A percentile compares a stretch with the other conserved stretches of the same genome.
phyloP scores from a whole-genome alignment of 1,140 invertebrate genomes.

The Drosophila funebris region DNA sequence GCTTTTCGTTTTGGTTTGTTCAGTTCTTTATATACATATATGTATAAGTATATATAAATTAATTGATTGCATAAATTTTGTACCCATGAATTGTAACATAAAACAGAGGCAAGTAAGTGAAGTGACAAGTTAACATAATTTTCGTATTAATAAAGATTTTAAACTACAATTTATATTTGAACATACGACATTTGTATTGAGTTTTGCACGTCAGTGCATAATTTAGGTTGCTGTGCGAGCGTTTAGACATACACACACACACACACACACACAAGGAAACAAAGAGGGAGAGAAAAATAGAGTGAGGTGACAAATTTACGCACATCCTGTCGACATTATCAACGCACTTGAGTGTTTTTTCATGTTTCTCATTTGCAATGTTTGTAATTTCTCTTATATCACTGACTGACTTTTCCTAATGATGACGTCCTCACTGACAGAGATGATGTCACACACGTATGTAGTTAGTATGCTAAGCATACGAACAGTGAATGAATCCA shows the following conservation, averaged over 20 bases:
- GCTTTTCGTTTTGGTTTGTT: not conserved
- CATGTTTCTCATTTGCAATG: conserved; percentile 52
- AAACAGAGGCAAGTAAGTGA: not conserved
- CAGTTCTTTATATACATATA: no score
- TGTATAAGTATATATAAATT: no score
- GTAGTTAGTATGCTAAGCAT: conserved; percentile 41
- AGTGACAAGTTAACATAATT: not conserved
- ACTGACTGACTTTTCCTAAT: conserved; percentile 27
- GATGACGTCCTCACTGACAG: conserved; percentile 11
- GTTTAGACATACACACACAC: conserved; percentile 2
- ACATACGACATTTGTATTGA: conserved; percentile 7
- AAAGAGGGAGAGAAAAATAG: not conserved
- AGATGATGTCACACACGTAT: conserved; percentile 46
- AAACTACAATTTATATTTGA: not conserved
- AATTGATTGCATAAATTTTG: no score
- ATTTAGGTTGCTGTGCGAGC: not conserved
- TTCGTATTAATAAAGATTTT: not conserved
- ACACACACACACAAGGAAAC: not conserved
- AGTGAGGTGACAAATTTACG: conserved; percentile 32
- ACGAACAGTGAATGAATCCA: not conserved
- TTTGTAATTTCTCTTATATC: conserved; percentile 51
- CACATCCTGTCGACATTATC: conserved; percentile 51
- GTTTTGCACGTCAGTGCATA: conserved; percentile 32
- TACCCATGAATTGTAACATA: no score
- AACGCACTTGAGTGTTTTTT: conserved; percentile 65